Conservation (phyloP, 2,113 vertebrate genomes). For the Lycaon pictus region DNA sequence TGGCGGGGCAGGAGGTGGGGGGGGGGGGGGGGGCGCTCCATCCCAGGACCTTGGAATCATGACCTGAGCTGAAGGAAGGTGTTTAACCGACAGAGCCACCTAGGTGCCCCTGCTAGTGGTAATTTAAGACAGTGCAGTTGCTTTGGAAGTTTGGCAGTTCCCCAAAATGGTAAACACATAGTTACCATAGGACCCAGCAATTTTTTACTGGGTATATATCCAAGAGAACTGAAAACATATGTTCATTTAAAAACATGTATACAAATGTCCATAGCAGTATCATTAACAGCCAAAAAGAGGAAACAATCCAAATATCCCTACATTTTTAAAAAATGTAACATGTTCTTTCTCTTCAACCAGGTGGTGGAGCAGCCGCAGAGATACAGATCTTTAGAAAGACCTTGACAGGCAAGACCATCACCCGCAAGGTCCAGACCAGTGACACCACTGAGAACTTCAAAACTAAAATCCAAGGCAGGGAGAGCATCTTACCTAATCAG, state of each 20-base stretch:
- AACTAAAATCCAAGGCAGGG: not conserved
- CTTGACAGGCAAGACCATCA: not conserved
- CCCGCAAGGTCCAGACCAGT: not conserved
- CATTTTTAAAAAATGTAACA: not conserved
- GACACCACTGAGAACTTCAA: not conserved
- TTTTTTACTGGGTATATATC: not conserved
- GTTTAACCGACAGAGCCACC: not conserved
- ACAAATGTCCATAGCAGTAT: not conserved
- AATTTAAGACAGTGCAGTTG: not conserved
- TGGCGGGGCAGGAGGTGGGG: no score
- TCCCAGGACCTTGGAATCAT: no score
- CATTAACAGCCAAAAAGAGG: not conserved
- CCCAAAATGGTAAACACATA: not conserved
- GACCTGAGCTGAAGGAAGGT: not conserved
- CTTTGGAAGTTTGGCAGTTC: not conserved
- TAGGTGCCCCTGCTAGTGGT: not conserved
- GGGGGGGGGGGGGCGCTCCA: no score
- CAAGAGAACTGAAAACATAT: not conserved
- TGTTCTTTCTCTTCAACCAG: not conserved
- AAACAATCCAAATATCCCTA: not conserved
- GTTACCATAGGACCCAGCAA: not conserved
- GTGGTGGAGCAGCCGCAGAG: not conserved
- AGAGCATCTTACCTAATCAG: not conserved
- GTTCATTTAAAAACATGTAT: not conserved
- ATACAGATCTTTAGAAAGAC: not conserved